phyloP scores from a whole-genome alignment of 2,797 vertebrate genomes.

The Amblyraja radiata region DNA sequence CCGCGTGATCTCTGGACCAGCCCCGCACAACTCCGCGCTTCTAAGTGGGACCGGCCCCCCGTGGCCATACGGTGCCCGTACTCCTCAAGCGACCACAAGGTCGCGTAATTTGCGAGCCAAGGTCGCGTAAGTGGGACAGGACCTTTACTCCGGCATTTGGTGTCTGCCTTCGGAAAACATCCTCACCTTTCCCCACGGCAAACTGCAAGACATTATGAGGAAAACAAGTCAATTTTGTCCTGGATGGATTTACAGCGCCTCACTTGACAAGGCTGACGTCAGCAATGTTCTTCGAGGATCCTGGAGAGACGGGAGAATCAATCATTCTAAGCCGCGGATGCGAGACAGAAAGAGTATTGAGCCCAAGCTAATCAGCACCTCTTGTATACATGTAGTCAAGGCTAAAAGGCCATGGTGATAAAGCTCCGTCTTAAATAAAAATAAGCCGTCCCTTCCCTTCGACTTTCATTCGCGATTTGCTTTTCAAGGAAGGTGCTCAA shows the following conservation, averaged over 20 bases:
- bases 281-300: background rate
- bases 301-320: background rate
- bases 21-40: no score
- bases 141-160: no score
- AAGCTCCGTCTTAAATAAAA: no score
- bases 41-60: no score
- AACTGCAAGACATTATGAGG: background rate
- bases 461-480: background rate
- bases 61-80: no score
- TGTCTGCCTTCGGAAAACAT: no score
- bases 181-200: background rate
- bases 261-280: background rate
- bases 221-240: background rate
- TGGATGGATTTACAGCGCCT: background rate
- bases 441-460: background rate
- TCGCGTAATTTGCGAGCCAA: no score
- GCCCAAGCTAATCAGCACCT: background rate
- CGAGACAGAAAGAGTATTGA: constrained; percentile 20
- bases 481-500: background rate
- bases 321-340: background rate
- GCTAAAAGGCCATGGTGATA: background rate
- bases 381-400: background rate
- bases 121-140: no score
- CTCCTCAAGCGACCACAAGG: no score
- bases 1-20: no score